A percentile compares a stretch with the other conserved stretches of the same genome.
These are phyloP conservation scores for Halictus rubicundus DNA, from an alignment of 1,140 invertebrate genomes.

Conservation along the genomic window DNA sequence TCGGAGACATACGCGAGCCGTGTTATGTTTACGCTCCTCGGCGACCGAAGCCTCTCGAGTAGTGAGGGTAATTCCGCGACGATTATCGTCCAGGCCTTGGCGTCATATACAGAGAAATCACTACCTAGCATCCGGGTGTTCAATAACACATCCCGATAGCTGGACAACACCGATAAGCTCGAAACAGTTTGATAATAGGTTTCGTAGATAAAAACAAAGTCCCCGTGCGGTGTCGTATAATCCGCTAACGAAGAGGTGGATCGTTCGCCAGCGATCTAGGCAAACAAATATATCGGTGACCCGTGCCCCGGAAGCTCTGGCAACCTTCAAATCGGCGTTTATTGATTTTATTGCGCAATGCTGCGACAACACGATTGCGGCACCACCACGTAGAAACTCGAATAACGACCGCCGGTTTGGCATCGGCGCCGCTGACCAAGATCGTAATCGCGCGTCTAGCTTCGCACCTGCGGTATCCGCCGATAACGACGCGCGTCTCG, in stretches of 20 bases:
- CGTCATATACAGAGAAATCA: no score
- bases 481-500: neutral
- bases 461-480: conserved; percentile 14
- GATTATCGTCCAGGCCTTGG: no score
- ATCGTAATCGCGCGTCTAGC: conserved; percentile 40
- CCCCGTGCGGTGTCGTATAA: no score
- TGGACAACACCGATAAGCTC: no score
- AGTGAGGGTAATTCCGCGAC: no score
- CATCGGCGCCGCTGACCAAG: conserved; percentile 26
- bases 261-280: neutral
- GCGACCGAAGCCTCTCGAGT: no score
- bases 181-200: no score
- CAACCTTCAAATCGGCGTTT: conserved; percentile 37
- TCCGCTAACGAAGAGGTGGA: neutral
- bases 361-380: conserved; percentile 38
- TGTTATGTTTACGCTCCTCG: no score
- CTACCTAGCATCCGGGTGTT: no score
- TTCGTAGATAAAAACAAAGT: no score
- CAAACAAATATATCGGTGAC: conserved; percentile 31
- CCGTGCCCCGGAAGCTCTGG: neutral
- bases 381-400: conserved; percentile 3
- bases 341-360: conserved; percentile 46
- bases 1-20: no score
- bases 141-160: no score
- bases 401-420: conserved; percentile 17